Percentiles rank a stretch among this genome's conserved stretches.
These are phyloP conservation scores for Rhabdophis nuchalis DNA, from an alignment of 2,797 vertebrate genomes.

Conservation along the genomic window DNA sequence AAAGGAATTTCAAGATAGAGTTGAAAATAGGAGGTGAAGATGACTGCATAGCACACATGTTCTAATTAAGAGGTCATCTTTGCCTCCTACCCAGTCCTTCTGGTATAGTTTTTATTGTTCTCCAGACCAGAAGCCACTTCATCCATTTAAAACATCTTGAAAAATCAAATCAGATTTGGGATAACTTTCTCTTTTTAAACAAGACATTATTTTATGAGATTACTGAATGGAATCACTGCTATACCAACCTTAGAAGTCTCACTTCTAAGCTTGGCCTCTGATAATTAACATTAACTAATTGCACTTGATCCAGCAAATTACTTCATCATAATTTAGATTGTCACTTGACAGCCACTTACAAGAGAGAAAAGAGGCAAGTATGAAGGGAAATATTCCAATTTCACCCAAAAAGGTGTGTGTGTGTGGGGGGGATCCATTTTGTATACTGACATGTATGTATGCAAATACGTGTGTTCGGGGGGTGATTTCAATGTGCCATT, in stretches of 20 bases:
- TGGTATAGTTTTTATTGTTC: not conserved
- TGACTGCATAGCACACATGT: constrained; percentile 9
- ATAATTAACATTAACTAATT: not conserved
- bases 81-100: not conserved
- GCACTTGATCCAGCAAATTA: not conserved
- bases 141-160: not conserved
- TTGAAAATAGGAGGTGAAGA: constrained; percentile 11
- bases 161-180: not conserved
- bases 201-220: not conserved
- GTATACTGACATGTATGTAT: not conserved
- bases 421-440: not conserved
- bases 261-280: not conserved
- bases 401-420: too few relatives aligned
- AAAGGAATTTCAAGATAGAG: constrained; percentile 49
- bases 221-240: not conserved
- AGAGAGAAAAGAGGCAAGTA: not conserved
- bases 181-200: not conserved
- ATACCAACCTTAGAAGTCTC: not conserved
- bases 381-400: not conserved
- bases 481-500: not conserved
- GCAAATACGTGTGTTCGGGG: not conserved
- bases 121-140: not conserved
- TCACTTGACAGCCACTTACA: not conserved
- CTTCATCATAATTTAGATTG: not conserved
- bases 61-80: constrained; percentile 14